Evolutionary conservation across 2,797 vertebrate species (phyloP).

Genomic region (Acanthiza pusilla): DNA sequence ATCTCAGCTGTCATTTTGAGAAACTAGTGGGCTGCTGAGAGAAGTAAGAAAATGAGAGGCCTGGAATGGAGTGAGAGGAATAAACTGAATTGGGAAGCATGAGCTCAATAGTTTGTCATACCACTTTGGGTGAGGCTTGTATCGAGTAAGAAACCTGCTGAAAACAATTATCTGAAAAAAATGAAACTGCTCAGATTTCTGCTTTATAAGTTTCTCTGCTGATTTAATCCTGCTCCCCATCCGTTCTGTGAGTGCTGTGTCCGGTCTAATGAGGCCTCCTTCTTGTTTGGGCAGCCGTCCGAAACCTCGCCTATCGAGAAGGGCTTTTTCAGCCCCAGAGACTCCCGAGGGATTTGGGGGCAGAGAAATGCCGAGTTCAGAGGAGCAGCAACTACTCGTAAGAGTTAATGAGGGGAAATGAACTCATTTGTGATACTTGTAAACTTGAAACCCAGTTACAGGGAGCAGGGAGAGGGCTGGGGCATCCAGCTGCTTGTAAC

Average conservation of each 20-base stretch:
- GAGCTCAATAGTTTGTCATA: constrained; percentile 1
- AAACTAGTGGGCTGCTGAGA: neutral
- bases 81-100: constrained; percentile 10
- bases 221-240: constrained; percentile 23
- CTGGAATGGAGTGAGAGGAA: neutral
- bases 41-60: neutral
- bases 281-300: neutral
- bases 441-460: neutral
- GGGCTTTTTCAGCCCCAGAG: neutral
- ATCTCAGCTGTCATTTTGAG: neutral
- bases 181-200: constrained; percentile 25
- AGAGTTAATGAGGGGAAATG: constrained; percentile 42
- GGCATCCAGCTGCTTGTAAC: neutral
- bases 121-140: constrained; percentile 10
- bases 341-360: neutral
- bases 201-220: neutral
- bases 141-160: constrained; percentile 19
- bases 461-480: neutral
- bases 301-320: neutral
- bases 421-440: constrained; percentile 40
- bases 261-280: neutral
- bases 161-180: constrained; percentile 54
- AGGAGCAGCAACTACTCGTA: neutral
- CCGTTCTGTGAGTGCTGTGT: neutral
- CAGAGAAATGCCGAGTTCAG: constrained; percentile 28